Base-by-base conservation (phyloP, 1,140 invertebrate species). In the Dryas iulia region DNA sequence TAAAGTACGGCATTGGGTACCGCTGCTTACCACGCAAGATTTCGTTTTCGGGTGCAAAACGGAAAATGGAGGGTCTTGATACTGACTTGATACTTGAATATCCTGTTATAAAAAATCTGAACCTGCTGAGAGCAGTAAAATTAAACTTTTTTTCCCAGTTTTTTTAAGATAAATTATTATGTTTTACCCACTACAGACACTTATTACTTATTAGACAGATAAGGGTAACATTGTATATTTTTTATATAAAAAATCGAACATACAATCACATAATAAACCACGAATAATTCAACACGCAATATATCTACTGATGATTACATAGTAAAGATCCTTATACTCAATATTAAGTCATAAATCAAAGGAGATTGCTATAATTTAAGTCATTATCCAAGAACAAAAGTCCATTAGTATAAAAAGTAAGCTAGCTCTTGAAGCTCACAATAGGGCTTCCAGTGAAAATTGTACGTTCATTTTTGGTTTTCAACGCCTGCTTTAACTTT, bases 321-420 rank as follows among this genome's bases (percentile, higher is more conserved):
- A 8, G 5, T 39, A 39, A 39, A 39, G 33, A 14, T 39, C 14
- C 12, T 39, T 35, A 0, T 47, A 59, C 26, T 67, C 21, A 23
- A 66, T 59, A 33, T 60, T 26, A 31, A 54, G 24, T 66, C 47
- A 54, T 67, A 60, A 69, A 52, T 39, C 39, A 69, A 67, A 76
- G 35, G 63, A n/a, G 57, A 60, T 24, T 35, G 66, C 58, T 35
- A 59, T 52, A 66, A 66, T 67, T 52, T 58, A 53, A 67, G 59
- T 33, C 39, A 54, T 25, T 67, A 67, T 67, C 39, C 28, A 53
- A 60, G 65, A 67, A 67, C 28, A 56, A 67, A 60, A 14, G 58
- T 30, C 14, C 65, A 67, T 59, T 59, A 39, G 57, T 59, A 47
- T 28, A 66, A 66, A 67, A 67, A 67, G 25, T 33, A 31, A 26